Base-by-base conservation (phyloP, 1,140 invertebrate genomes). In the Berghia stephanieae region DNA sequence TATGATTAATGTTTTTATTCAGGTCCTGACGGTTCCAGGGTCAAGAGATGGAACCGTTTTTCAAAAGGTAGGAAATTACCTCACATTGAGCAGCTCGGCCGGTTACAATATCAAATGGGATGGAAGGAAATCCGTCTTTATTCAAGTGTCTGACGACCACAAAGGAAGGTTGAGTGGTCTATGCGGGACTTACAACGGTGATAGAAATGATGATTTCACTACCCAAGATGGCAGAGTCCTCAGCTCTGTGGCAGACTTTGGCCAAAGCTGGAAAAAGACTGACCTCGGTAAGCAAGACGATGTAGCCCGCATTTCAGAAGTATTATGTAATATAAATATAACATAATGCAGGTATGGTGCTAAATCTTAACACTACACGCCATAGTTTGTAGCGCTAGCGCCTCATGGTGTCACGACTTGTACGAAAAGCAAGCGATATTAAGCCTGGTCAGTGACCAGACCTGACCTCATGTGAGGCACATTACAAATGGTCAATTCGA, bases 141-240 rank as follows among this genome's bases (percentile, higher is more conserved):
- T 89, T 0, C 92, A 94, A 83, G 93, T 92, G 0, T 91, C 92
- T 4, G 92, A 93, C 43, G 91, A 91, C 34, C 85, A 95, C 46
- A 95, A 94, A 93, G 94, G 94, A 84, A 92, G 92, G 81, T 94
- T 94, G 0, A 91, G 92, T 79, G 96, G 96, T 60, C 88, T 97
- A 0, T 97, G 96, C 86, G 95, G 95, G 0, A 91, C 89, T 4
- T 90, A 95, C 73, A 94, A 96, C 88, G 94, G 94, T 0, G 90
- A 92, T 78, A 83, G 87, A 3, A 87, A 88, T 5, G 94, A 96
- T 83, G 95, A 97, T 87, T 91, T 95, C 52, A 86, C 88, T 24
- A 92, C 80, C 34, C 80, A 82, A 34, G 43, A 49, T 3, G 82
- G 82, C 44, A 67, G 55, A 63, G 79, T 85, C 0, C 82, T 85